Base-by-base conservation (phyloP, 1,140 invertebrate genomes). In the Leguminivora glycinivorella region DNA sequence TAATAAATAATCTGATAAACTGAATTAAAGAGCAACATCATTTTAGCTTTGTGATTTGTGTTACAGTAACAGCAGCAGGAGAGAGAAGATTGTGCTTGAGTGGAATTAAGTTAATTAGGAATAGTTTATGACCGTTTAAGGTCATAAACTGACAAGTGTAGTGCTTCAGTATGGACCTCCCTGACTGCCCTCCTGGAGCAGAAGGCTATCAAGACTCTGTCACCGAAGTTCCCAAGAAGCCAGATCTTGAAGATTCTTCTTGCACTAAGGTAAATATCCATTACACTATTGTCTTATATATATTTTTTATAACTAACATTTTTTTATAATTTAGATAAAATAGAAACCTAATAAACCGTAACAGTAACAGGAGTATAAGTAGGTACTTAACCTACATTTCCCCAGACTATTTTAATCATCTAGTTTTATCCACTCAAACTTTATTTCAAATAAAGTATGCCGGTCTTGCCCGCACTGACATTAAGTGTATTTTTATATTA, bases 201-300 rank as follows among this genome's bases (percentile, higher is more conserved):
- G 89, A 91, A 76, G 89, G 89, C 25, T 91, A 91, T 74, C 47
- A 90, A 78, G 88, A 91, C 72, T 75, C 88, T n/a, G 85, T 91
- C 43, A 77, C 74, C 56, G 83, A 88, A 88, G 67, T 85, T 7
- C 81, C 88, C 14, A 88, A 81, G 76, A 91, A 90, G 77, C 74
- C 73, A 24, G 79, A 81, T 6, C 25, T 70, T 52, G 81, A 83
- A 66, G 80, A 80, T n/a, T 6, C 69, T 38, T 31, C 66, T 22
- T 83, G 84, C 69, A 91, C 89, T 22, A 91, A 91, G 89, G 89
- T 91, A 91, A 91, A 84, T 89, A 86, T 76, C 14, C 66, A 66
- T 78, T 73, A 75, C 66, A 52, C 70, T 12, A 63, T 73, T 75
- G 78, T 19, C 25, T 26, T 69, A 72, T 72, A n/a, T n/a, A n/a